Base-by-base conservation (phyloP, 37 sponge, comb jelly and placozoan species). In the Beroe ovata region DNA sequence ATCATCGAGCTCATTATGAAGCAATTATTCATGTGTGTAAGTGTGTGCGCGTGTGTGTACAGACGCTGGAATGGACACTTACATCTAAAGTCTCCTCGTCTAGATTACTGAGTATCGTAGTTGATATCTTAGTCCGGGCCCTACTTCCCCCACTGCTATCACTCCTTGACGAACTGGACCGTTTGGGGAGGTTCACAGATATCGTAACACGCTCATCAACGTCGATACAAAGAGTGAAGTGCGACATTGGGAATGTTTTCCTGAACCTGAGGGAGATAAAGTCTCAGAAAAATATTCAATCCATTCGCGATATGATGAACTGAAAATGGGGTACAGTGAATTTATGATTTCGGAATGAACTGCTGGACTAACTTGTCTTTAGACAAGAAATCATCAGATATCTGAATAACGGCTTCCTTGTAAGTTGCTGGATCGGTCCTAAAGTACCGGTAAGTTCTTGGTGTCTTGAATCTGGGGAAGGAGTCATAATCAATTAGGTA, bases 71-170 rank as follows among this genome's bases (percentile, higher is more conserved):
- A n/a, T n/a, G n/a, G n/a, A n/a, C n/a, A 66, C 69, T 66, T 11
- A 66, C 69, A 1, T 66, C 69, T 1, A 66, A 37, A 30, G 69
- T 42, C n/a, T 77, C 84, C n/a, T 77, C 84, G 54, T 77, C 84
- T 4, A 77, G 84, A 40, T 77, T 77, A 26, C 84, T 77, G 84
- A 77, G 84, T 2, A 77, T 77, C 0, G 54, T 77, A 3, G 84
- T n/a, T 4, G 54, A 39, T 8, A 39, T 42, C n/a, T 77, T 77
- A 19, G 36, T 77, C 47, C 84, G 41, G n/a, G 54, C 84, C 38
- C 84, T 11, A 36, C 84, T 77, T 16, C 84, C 84, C 26, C 47
- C 84, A 36, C 84, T 77, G 18, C 38, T 39, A 4, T 39, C 54
- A 42, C 54, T 42, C 3, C 54, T 33, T 1, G 84, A 77, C 54